Conservation (phyloP, 64 coral and sea anemone genomes). For the Porites australiensis region DNA sequence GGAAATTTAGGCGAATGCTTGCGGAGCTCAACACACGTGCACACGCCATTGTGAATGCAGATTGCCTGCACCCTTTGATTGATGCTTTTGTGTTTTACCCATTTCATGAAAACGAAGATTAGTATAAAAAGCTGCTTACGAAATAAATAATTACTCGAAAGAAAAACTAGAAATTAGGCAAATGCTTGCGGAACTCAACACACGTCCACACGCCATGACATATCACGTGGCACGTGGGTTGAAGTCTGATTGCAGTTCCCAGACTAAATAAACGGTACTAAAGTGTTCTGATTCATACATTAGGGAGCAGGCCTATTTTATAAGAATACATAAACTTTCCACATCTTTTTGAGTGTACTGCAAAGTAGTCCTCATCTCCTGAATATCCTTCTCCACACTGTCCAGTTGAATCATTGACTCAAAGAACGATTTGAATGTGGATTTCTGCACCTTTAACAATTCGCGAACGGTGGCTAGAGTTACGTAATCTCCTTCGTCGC, state of each 20-base stretch:
- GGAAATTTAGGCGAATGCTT: neutral
- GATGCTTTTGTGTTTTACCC: constrained; percentile 48
- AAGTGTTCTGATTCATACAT: too few species aligned
- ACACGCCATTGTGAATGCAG: constrained; percentile 27
- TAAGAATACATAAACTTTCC: too few species aligned
- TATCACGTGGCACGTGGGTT: too few species aligned
- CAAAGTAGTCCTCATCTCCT: too few species aligned
- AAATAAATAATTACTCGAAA: constrained; percentile 24
- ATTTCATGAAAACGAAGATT: constrained; percentile 36
- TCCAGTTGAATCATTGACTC: too few species aligned
- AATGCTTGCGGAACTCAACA: neutral
- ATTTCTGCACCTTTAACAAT: constrained; percentile 11
- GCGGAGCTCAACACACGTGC: neutral
- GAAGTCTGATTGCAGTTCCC: too few species aligned
- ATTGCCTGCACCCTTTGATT: constrained; percentile 30
- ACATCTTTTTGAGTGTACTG: too few species aligned
- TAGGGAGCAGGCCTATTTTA: too few species aligned
- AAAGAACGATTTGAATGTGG: too few species aligned
- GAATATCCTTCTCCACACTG: too few species aligned
- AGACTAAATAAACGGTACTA: too few species aligned
- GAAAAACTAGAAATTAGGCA: neutral
- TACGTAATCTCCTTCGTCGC: constrained; percentile 21
- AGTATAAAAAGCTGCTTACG: neutral
- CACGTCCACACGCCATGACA: neutral
- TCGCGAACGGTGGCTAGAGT: constrained; percentile 1